These are phyloP conservation scores for Brachyhypopomus occidentalis DNA, from an alignment of 2,113 vertebrate species.

Conservation along the genomic window DNA sequence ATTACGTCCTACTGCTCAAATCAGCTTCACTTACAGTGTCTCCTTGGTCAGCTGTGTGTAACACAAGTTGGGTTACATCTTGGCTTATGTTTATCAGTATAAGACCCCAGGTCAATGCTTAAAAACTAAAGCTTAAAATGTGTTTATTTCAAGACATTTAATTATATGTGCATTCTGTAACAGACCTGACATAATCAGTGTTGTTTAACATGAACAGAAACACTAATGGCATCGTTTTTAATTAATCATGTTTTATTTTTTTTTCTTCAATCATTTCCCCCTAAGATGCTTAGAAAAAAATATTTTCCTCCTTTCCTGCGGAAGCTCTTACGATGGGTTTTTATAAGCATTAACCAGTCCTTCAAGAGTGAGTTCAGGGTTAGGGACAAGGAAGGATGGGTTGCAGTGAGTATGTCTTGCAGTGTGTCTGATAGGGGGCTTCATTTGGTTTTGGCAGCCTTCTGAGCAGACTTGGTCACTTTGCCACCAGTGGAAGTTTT, in stretches of 20 bases:
- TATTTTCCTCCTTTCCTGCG: slow-evolving; percentile 76
- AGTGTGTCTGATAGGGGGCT: slow-evolving; percentile 53
- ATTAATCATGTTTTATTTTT: slow-evolving; percentile 43
- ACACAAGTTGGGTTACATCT: too few relatives aligned
- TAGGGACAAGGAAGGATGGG: slow-evolving; percentile 58
- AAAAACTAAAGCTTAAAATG: slow-evolving; percentile 1
- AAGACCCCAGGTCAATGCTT: background rate
- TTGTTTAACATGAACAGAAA: background rate
- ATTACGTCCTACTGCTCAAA: too few relatives aligned
- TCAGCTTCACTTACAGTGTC: too few relatives aligned
- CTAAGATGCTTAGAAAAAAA: slow-evolving; percentile 51
- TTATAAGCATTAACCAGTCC: slow-evolving; percentile 81
- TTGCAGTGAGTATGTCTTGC: slow-evolving; percentile 48
- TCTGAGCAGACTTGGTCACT: slow-evolving; percentile 79
- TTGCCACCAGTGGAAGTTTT: slow-evolving; percentile 66
- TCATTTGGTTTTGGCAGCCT: slow-evolving; percentile 79
- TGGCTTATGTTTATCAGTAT: background rate
- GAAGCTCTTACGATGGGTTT: slow-evolving; percentile 80
- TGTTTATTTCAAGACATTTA: slow-evolving; percentile 10
- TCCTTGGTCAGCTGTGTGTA: too few relatives aligned
- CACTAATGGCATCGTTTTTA: slow-evolving; percentile 33
- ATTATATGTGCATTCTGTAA: background rate
- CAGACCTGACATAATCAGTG: background rate
- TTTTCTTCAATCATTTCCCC: slow-evolving; percentile 41
- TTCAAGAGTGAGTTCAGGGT: slow-evolving; percentile 74